Percentiles rank a stretch among this genome's conserved stretches.
Conservation (phyloP, 2,113 vertebrate species). For the Gambusia affinis region DNA sequence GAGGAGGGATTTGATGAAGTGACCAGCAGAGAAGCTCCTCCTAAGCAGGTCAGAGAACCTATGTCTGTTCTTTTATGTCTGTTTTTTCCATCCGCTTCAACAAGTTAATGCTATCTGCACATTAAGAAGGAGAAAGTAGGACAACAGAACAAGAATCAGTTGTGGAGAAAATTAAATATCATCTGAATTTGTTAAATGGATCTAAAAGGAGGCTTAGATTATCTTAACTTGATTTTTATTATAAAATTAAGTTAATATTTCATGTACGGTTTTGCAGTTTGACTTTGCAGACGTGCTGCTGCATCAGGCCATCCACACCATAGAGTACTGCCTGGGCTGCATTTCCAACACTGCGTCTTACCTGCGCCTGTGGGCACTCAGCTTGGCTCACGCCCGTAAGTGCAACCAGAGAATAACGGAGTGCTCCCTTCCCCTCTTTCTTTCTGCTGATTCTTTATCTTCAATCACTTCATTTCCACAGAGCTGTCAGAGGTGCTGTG, state of each 20-base stretch:
- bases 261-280: constrained; percentile 79
- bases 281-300: constrained; percentile 90
- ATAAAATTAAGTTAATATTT: background rate
- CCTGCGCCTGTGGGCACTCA: constrained; percentile 96
- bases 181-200: background rate
- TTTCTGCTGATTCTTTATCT: background rate
- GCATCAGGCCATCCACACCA: constrained; percentile 93
- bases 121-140: constrained; percentile 10
- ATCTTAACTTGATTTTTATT: background rate
- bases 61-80: background rate
- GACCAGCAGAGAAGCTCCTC: constrained; percentile 72
- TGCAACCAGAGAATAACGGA: constrained; percentile 22
- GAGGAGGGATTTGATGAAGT: constrained; percentile 85
- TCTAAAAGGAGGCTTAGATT: background rate
- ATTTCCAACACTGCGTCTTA: constrained; percentile 97
- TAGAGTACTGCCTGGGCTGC: constrained; percentile 96
- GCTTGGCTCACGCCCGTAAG: constrained; percentile 96
- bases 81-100: background rate
- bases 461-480: constrained; percentile 39
- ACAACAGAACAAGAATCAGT: constrained; percentile 4
- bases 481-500: constrained; percentile 96
- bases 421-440: background rate
- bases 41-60: constrained; percentile 83
- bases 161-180: constrained; percentile 8
- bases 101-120: constrained; percentile 4